Conservation (phyloP, 2,888 invertebrate genomes). For the Cosmia trapezina region DNA sequence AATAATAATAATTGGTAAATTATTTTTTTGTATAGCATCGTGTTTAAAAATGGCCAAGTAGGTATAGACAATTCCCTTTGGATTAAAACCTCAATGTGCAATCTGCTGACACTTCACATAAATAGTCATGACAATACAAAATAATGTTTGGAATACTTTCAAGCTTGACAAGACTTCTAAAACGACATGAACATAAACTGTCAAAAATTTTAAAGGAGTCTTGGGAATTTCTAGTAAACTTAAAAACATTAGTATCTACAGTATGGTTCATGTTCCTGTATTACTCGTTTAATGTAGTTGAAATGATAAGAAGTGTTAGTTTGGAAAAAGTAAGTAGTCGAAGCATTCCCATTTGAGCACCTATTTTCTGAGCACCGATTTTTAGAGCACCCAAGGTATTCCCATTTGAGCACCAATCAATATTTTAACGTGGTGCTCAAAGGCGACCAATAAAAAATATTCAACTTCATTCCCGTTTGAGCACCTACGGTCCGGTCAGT, state of each 20-base stretch:
- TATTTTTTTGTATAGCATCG: too few relatives aligned
- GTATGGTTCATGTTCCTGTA: conserved; percentile 81
- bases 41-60: too few relatives aligned
- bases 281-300: conserved; percentile 82
- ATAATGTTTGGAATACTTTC: conserved; percentile 77
- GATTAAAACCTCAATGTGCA: conserved; percentile 1
- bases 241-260: conserved; percentile 79
- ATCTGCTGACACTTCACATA: conserved; percentile 27
- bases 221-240: conserved; percentile 77
- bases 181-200: conserved; percentile 77
- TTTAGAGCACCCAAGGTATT: too few relatives aligned
- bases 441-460: too few relatives aligned
- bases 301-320: conserved; percentile 86
- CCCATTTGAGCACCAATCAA: too few relatives aligned
- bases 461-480: too few relatives aligned
- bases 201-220: conserved; percentile 82
- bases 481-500: too few relatives aligned
- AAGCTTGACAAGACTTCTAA: conserved; percentile 75
- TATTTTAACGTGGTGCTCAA: too few relatives aligned
- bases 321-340: conserved; percentile 82
- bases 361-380: too few relatives aligned
- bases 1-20: too few relatives aligned
- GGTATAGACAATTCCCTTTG: too few relatives aligned
- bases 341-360: too few relatives aligned
- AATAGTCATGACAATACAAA: conserved; percentile 72